Evolutionary conservation across 1,140 invertebrate genomes (phyloP).

Genomic region (Drosophila murphyi): DNA sequence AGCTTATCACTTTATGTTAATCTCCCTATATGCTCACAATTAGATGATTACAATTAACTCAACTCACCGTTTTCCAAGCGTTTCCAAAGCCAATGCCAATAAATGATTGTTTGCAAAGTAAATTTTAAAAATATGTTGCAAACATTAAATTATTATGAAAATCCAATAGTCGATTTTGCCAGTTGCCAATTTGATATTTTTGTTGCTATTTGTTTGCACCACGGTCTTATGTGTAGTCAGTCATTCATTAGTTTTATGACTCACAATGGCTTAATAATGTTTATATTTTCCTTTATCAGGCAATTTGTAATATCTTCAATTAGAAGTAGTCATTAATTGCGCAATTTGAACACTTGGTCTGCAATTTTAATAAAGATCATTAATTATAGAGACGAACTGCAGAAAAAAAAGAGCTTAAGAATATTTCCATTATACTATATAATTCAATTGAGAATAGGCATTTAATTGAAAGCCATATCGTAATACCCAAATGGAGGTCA

Average conservation of each 20-base stretch:
- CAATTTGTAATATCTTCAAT: constrained; percentile 26
- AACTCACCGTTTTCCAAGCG: constrained; percentile 27
- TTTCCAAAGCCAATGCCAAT: constrained; percentile 36
- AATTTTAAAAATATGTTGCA: constrained; percentile 62
- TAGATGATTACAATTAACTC: background rate
- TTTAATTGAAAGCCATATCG: constrained; percentile 6
- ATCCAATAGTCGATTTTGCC: constrained; percentile 61
- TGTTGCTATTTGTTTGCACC: constrained; percentile 25
- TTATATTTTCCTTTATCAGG: constrained; percentile 2
- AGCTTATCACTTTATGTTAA: background rate
- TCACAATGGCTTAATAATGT: constrained; percentile 27
- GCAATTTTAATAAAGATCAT: background rate
- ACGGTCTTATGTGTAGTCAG: constrained; percentile 28
- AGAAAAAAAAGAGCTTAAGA: background rate
- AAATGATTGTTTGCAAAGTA: constrained; percentile 50
- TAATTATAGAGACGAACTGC: background rate
- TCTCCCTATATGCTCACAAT: background rate
- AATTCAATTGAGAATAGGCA: background rate
- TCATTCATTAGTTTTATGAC: constrained; percentile 42
- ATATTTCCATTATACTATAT: too few relatives aligned
- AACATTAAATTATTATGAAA: constrained; percentile 69
- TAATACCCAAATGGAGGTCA: constrained; percentile 54
- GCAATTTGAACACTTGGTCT: constrained; percentile 1
- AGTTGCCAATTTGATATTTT: constrained; percentile 48
- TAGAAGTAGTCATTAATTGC: constrained; percentile 18